Percentiles rank a stretch among this genome's conserved stretches.
Conservation (phyloP, 2,113 vertebrate species). For the Fregetta grallaria region DNA sequence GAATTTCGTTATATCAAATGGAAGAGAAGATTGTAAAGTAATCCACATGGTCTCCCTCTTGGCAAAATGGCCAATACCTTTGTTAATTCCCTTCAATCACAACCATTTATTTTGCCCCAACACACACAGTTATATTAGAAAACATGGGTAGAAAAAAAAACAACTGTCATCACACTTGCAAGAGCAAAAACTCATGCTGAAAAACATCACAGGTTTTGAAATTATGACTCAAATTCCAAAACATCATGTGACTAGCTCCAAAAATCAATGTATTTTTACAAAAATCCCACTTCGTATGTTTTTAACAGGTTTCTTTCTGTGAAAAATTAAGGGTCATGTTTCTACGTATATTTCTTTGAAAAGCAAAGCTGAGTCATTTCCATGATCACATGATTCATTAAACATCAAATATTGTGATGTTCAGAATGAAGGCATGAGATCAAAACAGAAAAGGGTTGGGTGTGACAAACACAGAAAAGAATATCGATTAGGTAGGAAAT, state of each 20-base stretch:
- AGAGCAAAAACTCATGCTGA: not conserved
- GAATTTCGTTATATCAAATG: not conserved
- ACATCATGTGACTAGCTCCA: not conserved
- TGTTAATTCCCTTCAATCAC: not conserved
- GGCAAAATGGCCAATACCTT: not conserved
- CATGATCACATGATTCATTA: fast-evolving
- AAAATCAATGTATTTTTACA: not conserved
- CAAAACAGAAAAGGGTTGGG: not conserved
- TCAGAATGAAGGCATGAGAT: not conserved
- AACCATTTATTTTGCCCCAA: not conserved
- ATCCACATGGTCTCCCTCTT: not conserved
- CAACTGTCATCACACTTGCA: not conserved
- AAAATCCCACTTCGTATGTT: not conserved
- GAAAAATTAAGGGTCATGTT: not conserved
- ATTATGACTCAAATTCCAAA: not conserved
- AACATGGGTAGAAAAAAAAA: not conserved
- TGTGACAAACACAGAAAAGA: not conserved
- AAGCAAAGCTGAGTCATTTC: not conserved
- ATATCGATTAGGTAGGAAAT: fast-evolving
- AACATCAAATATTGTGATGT: not conserved
- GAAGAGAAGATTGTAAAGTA: not conserved
- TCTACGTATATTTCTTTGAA: not conserved
- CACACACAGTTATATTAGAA: not conserved
- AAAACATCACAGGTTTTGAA: not conserved
- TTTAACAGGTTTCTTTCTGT: not conserved